A percentile compares a stretch with the other conserved stretches of the same genome.
phyloP scores from a whole-genome alignment of 2,888 invertebrate genomes.

The Pasiphila rectangulata region DNA sequence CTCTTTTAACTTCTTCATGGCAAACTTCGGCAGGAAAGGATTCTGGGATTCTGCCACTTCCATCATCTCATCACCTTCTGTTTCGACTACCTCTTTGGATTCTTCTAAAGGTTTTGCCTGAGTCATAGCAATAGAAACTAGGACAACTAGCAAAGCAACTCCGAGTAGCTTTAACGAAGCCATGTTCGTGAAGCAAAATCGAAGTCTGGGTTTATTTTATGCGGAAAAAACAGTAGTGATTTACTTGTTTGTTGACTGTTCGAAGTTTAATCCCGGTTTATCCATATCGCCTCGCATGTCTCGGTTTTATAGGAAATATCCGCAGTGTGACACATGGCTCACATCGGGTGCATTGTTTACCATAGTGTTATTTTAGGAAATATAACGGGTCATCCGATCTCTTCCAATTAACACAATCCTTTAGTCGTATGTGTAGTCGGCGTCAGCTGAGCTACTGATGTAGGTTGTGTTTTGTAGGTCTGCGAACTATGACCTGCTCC shows the following conservation, averaged over 20 bases:
- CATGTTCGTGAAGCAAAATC: conserved; percentile 30
- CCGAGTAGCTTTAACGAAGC: conserved; percentile 40
- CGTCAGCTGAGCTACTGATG: conserved; percentile 25
- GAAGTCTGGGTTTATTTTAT: not conserved
- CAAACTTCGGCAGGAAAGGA: conserved; percentile 68
- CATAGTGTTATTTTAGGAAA: conserved; percentile 64
- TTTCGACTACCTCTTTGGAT: conserved; percentile 25
- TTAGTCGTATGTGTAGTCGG: conserved; percentile 55
- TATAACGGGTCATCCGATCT: conserved; percentile 69
- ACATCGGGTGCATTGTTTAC: conserved; percentile 72
- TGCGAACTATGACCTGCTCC: conserved; percentile 25
- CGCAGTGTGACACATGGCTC: conserved; percentile 73
- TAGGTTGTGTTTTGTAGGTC: conserved; percentile 22
- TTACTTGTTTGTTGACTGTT: conserved; percentile 22
- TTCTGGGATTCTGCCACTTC: conserved; percentile 65
- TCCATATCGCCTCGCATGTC: conserved; percentile 34
- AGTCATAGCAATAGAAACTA: conserved; percentile 38
- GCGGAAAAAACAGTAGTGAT: not conserved
- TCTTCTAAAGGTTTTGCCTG: conserved; percentile 49
- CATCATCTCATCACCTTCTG: conserved; percentile 55
- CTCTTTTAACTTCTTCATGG: conserved; percentile 65
- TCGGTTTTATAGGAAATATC: conserved; percentile 60
- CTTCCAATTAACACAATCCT: conserved; percentile 68
- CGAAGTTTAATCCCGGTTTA: conserved; percentile 55
- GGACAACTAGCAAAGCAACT: conserved; percentile 37